phyloP scores from a whole-genome alignment of 2,113 vertebrate species.

The Carassius gibelio region DNA sequence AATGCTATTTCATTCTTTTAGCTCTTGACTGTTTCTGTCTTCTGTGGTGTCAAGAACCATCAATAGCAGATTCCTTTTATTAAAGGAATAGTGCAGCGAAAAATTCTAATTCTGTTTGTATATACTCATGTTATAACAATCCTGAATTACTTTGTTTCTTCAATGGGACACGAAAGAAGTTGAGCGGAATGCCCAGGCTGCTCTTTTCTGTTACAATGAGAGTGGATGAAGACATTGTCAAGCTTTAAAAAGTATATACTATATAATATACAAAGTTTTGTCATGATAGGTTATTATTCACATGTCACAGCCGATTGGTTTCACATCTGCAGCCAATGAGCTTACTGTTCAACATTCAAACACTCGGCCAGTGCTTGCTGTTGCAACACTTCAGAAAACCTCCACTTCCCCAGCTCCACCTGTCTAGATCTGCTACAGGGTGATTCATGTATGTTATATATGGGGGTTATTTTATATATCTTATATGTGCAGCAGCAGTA shows the following conservation, averaged over 20 bases:
- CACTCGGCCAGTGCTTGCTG: too few species aligned
- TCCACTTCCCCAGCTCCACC: too few species aligned
- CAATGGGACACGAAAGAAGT: not conserved
- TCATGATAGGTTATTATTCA: too few species aligned
- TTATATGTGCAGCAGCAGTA: too few species aligned
- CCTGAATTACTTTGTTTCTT: not conserved
- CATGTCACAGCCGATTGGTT: too few species aligned
- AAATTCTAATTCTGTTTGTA: not conserved
- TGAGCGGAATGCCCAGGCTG: not conserved
- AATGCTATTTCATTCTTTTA: conserved; percentile 6
- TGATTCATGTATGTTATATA: too few species aligned
- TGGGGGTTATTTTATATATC: too few species aligned
- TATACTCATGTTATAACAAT: not conserved
- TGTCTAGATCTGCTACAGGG: too few species aligned
- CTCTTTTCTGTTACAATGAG: not conserved
- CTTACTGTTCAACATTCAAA: too few species aligned
- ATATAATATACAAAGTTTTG: not conserved
- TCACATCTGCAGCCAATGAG: too few species aligned
- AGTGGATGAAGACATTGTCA: not conserved
- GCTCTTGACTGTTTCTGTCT: not conserved
- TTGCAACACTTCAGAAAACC: too few species aligned
- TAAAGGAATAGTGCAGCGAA: not conserved
- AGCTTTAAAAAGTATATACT: not conserved
- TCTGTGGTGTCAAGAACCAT: not conserved
- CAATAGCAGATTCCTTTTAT: not conserved